A percentile compares a stretch with the other conserved stretches of the same genome.
Evolutionary conservation across 2,888 invertebrate species (phyloP).

Genomic region (Andrena minutula): DNA sequence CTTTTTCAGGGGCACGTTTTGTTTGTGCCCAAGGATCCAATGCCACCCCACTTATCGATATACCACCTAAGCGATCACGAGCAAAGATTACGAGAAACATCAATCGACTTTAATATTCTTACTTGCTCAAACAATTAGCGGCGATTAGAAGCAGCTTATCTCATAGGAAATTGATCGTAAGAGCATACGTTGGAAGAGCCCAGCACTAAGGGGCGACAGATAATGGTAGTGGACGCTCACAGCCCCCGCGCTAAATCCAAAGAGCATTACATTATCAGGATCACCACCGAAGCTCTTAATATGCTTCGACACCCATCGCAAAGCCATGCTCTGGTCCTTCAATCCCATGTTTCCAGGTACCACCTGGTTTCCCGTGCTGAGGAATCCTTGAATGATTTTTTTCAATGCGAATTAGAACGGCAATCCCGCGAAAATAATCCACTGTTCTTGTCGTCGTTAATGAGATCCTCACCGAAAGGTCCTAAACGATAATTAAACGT

Average conservation of each 20-base stretch:
- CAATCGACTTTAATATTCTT: background rate
- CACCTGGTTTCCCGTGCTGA: conserved; percentile 90
- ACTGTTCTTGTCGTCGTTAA: background rate
- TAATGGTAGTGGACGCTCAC: conserved; percentile 91
- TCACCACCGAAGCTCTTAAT: conserved; percentile 91
- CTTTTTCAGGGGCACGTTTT: background rate
- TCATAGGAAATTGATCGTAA: background rate
- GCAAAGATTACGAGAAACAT: background rate
- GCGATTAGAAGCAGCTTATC: background rate
- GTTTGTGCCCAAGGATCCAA: conserved; percentile 2
- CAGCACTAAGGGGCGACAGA: conserved; percentile 86
- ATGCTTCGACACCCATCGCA: conserved; percentile 90
- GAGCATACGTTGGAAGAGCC: conserved; percentile 83
- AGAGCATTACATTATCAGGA: conserved; percentile 89
- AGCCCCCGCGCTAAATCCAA: conserved; percentile 91
- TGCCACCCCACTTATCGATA: conserved; percentile 30
- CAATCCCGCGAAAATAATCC: no score
- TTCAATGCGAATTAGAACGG: no score
- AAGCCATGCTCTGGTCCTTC: conserved; percentile 90
- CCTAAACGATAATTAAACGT: conserved; percentile 90
- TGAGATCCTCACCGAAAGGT: conserved; percentile 86
- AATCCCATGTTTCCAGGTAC: conserved; percentile 91
- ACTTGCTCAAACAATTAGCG: background rate
- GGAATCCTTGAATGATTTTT: conserved; percentile 87
- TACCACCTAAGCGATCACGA: conserved; percentile 5